Conservation (phyloP, 2,888 invertebrate genomes). For the Drosophila atripex region DNA sequence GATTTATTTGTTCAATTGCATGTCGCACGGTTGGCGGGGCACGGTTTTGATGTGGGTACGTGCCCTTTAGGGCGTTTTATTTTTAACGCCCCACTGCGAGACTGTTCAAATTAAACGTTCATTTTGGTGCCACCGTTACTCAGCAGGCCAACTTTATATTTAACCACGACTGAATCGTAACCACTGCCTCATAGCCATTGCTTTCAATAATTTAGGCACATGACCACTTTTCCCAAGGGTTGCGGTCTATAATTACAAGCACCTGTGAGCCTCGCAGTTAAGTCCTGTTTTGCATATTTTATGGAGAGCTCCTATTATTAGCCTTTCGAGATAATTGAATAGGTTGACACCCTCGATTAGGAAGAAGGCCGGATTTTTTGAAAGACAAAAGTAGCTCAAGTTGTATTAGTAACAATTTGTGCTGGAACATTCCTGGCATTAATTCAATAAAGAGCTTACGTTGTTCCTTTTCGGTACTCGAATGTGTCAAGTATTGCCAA, state of each 20-base stretch:
- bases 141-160: not conserved
- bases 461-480: not conserved
- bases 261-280: conserved; percentile 6
- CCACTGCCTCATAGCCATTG: not conserved
- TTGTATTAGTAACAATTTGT: not conserved
- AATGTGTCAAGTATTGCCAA: conserved; percentile 9
- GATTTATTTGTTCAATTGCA: conserved; percentile 69
- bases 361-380: not conserved
- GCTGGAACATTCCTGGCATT: not conserved
- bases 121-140: not conserved
- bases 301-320: conserved; percentile 23
- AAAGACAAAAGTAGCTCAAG: not conserved
- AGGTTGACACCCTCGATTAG: conserved; percentile 7
- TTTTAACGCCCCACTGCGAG: not conserved
- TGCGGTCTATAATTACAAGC: conserved; percentile 9
- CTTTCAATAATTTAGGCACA: conserved; percentile 9
- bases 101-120: conserved; percentile 4
- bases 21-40: conserved; percentile 31
- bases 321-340: not conserved
- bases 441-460: conserved; percentile 1
- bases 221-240: not conserved
- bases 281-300: conserved; percentile 16
- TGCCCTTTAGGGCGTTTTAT: conserved; percentile 17
- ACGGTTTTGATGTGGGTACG: conserved; percentile 29
- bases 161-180: not conserved